These are phyloP conservation scores for Nilaparvata lugens DNA, from an alignment of 1,140 invertebrate species.

Conservation along the genomic window DNA sequence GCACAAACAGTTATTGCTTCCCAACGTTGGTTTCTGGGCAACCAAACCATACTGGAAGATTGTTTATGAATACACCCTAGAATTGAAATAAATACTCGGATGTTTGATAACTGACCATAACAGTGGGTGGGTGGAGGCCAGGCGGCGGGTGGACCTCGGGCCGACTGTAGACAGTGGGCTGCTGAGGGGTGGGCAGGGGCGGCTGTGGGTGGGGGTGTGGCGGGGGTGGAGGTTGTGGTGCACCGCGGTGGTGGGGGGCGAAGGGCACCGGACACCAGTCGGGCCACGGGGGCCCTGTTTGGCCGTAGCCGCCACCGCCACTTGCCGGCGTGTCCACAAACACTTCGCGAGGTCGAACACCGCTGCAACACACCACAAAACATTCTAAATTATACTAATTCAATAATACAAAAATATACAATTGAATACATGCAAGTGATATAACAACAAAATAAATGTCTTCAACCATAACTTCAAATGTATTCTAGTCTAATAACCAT, in stretches of 20 bases:
- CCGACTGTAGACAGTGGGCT: constrained; percentile 40
- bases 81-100: too few species aligned
- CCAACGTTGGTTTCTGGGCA: too few species aligned
- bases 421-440: too few species aligned
- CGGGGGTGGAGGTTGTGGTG: constrained; percentile 20
- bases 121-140: constrained; percentile 18
- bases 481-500: too few species aligned
- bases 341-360: not conserved
- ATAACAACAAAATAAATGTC: too few species aligned
- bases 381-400: too few species aligned
- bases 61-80: not conserved
- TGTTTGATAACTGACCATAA: constrained; percentile 6
- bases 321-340: not conserved
- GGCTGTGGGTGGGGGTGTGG: constrained; percentile 17
- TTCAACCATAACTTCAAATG: too few species aligned
- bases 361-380: too few species aligned
- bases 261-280: not conserved
- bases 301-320: not conserved
- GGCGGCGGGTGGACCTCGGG: constrained; percentile 38
- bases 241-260: not conserved
- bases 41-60: too few species aligned
- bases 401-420: too few species aligned
- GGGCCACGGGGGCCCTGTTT: not conserved
- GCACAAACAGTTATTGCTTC: too few species aligned
- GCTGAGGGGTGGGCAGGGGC: constrained; percentile 25